Evolutionary conservation across 1,140 invertebrate genomes (phyloP).

Genomic region (Solenopsis invicta): DNA sequence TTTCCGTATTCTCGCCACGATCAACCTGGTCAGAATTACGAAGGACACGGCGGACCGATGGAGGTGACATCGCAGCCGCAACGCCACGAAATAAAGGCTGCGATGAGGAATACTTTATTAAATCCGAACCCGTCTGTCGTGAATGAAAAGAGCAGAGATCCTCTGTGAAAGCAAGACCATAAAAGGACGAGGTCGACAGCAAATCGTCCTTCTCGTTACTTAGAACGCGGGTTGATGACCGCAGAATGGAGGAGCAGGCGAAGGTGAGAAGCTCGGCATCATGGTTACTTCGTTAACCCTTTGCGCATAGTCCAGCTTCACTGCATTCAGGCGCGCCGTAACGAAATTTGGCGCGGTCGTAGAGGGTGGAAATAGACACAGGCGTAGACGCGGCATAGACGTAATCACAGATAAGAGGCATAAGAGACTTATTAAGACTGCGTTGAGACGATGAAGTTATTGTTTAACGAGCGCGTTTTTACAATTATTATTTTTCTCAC

Average conservation of each 20-base stretch:
- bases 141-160: slow-evolving; percentile 41
- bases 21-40: slow-evolving; percentile 64
- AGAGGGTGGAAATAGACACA: slow-evolving; percentile 16
- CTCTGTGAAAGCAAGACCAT: background rate
- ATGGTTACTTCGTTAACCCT: slow-evolving; percentile 61
- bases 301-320: slow-evolving; percentile 44
- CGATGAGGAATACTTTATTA: slow-evolving; percentile 58
- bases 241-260: slow-evolving; percentile 27
- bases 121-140: slow-evolving; percentile 41
- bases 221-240: slow-evolving; percentile 38
- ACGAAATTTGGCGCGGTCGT: slow-evolving; percentile 45
- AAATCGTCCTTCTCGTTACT: slow-evolving; percentile 50
- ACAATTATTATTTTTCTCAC: background rate
- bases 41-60: slow-evolving; percentile 4
- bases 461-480: background rate
- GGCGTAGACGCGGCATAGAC: background rate
- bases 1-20: slow-evolving; percentile 73
- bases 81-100: slow-evolving; percentile 34
- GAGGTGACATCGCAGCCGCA: slow-evolving; percentile 31
- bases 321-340: slow-evolving; percentile 34
- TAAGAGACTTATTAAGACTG: background rate
- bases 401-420: background rate
- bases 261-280: slow-evolving; percentile 47
- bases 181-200: background rate
- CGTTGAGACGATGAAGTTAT: background rate